These are phyloP conservation scores for Caenorhabditis parvicauda DNA, from an alignment of 2,888 invertebrate species.

Conservation along the genomic window DNA sequence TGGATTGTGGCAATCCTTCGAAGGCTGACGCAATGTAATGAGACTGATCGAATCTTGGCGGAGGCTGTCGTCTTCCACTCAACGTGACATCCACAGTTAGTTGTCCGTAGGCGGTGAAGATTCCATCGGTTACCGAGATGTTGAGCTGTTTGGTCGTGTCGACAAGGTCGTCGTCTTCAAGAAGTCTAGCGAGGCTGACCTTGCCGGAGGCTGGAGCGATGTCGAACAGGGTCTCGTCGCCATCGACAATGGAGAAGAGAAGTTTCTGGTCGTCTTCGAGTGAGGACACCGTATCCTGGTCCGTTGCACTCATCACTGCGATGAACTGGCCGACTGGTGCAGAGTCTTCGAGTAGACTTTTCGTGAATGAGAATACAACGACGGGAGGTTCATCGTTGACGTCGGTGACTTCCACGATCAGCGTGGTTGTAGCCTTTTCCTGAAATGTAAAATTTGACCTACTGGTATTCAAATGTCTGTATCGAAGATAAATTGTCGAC, in stretches of 20 bases:
- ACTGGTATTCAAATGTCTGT: not conserved
- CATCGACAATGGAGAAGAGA: conserved; percentile 46
- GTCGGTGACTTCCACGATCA: conserved; percentile 41
- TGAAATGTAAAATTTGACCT: conserved; percentile 46
- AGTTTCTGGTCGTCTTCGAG: conserved; percentile 32
- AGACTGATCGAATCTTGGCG: conserved; percentile 47
- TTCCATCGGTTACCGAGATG: conserved; percentile 91
- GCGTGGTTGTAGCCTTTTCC: no score
- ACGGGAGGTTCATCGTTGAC: conserved; percentile 50
- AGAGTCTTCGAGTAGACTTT: conserved; percentile 31
- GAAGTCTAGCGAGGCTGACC: conserved; percentile 31
- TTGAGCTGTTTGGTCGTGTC: conserved; percentile 70
- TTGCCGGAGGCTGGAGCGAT: conserved; percentile 41
- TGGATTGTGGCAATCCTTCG: conserved; percentile 11
- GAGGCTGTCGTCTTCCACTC: conserved; percentile 26
- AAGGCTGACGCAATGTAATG: conserved; percentile 66
- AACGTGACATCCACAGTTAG: conserved; percentile 59
- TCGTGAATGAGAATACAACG: conserved; percentile 30
- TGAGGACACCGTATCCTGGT: conserved; percentile 40
- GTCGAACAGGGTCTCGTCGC: conserved; percentile 51
- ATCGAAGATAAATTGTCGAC: not conserved
- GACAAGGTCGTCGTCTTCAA: conserved; percentile 45
- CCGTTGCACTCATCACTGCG: conserved; percentile 41
- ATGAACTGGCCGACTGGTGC: conserved; percentile 42
- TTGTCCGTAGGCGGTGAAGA: conserved; percentile 81